A percentile compares a stretch with the other conserved stretches of the same genome.
Evolutionary conservation across 2,113 vertebrate genomes (phyloP).

Genomic region (Sander lucioperca): DNA sequence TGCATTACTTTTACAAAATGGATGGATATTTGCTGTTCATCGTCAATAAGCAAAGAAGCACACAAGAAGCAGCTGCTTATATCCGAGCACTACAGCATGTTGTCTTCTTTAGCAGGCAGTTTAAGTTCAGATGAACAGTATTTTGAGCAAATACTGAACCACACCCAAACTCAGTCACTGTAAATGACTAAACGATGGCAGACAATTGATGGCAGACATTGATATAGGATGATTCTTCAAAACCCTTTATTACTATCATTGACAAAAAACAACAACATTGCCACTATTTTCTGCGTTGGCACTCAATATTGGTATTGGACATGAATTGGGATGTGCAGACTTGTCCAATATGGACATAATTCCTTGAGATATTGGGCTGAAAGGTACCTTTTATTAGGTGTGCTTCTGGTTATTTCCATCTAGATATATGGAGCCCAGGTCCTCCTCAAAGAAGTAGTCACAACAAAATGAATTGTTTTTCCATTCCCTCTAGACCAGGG

Average conservation of each 20-base stretch:
- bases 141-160: neutral
- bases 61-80: too few relatives aligned
- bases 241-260: neutral
- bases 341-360: neutral
- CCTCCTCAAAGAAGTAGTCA: neutral
- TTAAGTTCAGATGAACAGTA: neutral
- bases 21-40: constrained; percentile 3
- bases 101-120: neutral
- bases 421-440: neutral
- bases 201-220: neutral
- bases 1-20: constrained; percentile 1
- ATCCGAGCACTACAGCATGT: neutral
- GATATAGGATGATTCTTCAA: neutral
- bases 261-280: neutral
- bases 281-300: neutral
- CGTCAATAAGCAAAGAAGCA: neutral
- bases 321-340: neutral
- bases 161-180: neutral
- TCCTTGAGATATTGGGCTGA: neutral
- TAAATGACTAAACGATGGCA: neutral
- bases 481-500: neutral
- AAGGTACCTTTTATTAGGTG: neutral
- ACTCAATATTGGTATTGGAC: neutral
- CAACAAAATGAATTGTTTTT: neutral
- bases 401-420: neutral